These are phyloP conservation scores for Dendrolimus kikuchii DNA, from an alignment of 1,140 invertebrate genomes.

Conservation along the genomic window DNA sequence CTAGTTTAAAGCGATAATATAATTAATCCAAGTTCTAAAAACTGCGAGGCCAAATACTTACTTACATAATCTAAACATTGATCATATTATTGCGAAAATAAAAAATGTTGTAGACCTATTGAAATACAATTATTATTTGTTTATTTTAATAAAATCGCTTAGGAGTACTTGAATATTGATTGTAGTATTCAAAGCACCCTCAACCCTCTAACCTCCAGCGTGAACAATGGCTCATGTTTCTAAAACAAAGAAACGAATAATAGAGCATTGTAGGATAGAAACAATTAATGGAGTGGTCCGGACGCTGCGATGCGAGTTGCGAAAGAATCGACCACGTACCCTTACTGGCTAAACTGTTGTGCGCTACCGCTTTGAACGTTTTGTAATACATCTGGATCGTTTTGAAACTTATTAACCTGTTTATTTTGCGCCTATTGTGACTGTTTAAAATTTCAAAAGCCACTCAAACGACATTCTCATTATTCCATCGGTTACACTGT, in stretches of 20 bases:
- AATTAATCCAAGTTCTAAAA: conserved; percentile 21
- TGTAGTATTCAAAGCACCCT: conserved; percentile 8
- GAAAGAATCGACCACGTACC: conserved; percentile 53
- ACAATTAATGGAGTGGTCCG: conserved; percentile 69
- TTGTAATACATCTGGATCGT: conserved; percentile 71
- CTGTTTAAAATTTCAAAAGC: conserved; percentile 40
- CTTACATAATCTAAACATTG: conserved; percentile 4
- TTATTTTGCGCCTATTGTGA: conserved; percentile 58
- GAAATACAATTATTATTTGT: conserved; percentile 21
- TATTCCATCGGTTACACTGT: conserved; percentile 32
- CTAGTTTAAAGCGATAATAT: conserved; percentile 17
- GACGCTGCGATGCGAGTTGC: conserved; percentile 63
- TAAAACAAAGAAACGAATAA: conserved; percentile 59
- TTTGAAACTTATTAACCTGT: conserved; percentile 70
- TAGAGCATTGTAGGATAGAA: conserved; percentile 51
- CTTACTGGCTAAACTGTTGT: conserved; percentile 60
- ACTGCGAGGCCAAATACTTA: conserved; percentile 33
- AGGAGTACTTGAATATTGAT: no score
- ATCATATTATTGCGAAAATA: conserved; percentile 34
- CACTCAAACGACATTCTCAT: conserved; percentile 50
- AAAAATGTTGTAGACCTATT: conserved; percentile 29
- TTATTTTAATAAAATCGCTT: conserved; percentile 9
- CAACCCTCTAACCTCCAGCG: conserved; percentile 3
- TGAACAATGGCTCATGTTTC: conserved; percentile 36
- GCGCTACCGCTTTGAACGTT: conserved; percentile 67